phyloP scores from a whole-genome alignment of 1,140 invertebrate genomes.

The Panagrolaimus sp. region DNA sequence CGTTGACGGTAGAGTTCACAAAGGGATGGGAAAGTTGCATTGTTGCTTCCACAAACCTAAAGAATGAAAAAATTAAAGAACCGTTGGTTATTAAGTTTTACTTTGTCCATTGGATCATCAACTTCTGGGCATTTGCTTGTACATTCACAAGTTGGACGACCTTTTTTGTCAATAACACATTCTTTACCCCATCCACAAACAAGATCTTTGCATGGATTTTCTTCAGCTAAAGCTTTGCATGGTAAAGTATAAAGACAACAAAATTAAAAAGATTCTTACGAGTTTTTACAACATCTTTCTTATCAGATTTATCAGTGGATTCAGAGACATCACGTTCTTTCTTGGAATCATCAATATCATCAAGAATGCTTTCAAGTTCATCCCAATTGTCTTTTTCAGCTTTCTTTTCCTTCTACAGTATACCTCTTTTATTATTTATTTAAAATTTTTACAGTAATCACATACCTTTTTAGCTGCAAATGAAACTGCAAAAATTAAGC shows the following conservation, averaged over 20 bases:
- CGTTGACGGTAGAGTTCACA: constrained; percentile 83
- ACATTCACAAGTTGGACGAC: constrained; percentile 76
- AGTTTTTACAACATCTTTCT: constrained; percentile 26
- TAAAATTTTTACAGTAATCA: background rate
- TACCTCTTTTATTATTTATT: background rate
- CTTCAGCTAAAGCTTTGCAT: constrained; percentile 7
- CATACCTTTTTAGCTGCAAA: background rate
- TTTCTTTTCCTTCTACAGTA: background rate
- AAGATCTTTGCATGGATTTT: constrained; percentile 73
- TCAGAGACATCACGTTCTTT: constrained; percentile 15
- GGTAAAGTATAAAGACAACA: background rate
- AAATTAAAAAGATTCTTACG: constrained; percentile 15
- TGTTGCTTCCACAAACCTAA: constrained; percentile 80
- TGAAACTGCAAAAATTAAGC: background rate
- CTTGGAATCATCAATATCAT: constrained; percentile 42
- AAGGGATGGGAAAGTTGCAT: constrained; percentile 84
- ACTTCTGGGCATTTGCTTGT: constrained; percentile 70
- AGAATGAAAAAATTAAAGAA: too few species aligned
- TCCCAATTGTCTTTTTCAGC: constrained; percentile 16
- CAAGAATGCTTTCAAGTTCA: constrained; percentile 38
- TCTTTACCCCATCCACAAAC: constrained; percentile 81
- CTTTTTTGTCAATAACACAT: constrained; percentile 69
- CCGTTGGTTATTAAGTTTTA: too few species aligned
- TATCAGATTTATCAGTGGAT: constrained; percentile 20
- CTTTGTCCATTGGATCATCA: constrained; percentile 53